Percentiles rank a stretch among this genome's conserved stretches.
These are phyloP conservation scores for Hirundichthys speculiger DNA, from an alignment of 2,113 vertebrate genomes.

Conservation along the genomic window DNA sequence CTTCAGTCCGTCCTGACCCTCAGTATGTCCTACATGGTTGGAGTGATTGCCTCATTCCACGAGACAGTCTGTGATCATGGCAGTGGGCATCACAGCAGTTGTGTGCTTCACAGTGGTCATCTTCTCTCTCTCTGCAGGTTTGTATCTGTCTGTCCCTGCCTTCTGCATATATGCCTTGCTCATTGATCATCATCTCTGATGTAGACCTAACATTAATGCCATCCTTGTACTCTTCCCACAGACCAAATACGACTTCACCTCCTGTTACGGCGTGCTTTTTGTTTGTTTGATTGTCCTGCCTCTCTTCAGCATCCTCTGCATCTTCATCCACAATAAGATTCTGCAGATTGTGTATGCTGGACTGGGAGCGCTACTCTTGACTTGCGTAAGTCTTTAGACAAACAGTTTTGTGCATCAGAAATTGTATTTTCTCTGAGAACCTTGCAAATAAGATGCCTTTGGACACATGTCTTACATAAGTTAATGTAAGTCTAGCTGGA, in stretches of 20 bases:
- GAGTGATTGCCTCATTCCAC: constrained; percentile 94
- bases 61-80: constrained; percentile 92
- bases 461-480: no score
- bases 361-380: constrained; percentile 92
- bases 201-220: neutral
- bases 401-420: neutral
- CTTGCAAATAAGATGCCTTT: no score
- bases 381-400: constrained; percentile 85
- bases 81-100: constrained; percentile 90
- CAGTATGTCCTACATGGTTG: constrained; percentile 96
- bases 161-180: neutral
- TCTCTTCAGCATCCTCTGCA: constrained; percentile 90
- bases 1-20: constrained; percentile 90
- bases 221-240: constrained; percentile 53
- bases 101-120: constrained; percentile 94
- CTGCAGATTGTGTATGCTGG: constrained; percentile 91
- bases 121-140: constrained; percentile 96
- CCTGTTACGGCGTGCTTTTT: constrained; percentile 90
- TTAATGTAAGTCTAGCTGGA: no score
- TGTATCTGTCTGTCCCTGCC: neutral
- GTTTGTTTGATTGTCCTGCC: constrained; percentile 90
- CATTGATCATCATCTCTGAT: neutral
- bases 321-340: constrained; percentile 91
- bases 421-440: no score
- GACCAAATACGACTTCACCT: constrained; percentile 97